Conservation (phyloP, 2,113 vertebrate species). For the Fulmarus glacialis region DNA sequence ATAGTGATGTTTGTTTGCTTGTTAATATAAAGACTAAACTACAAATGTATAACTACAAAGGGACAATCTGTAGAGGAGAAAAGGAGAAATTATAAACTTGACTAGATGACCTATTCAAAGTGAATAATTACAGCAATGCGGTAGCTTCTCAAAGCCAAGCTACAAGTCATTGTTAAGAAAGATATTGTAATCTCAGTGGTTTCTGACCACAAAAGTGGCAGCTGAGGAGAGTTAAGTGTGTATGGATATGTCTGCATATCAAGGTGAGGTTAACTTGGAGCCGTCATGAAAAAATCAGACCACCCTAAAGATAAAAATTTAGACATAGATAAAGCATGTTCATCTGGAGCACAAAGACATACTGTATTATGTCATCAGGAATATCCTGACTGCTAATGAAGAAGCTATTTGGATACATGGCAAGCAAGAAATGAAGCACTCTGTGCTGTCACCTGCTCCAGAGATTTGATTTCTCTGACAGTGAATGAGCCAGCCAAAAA, state of each 20-base stretch:
- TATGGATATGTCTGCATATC: no score
- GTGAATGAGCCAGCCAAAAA: neutral
- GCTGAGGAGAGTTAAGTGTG: neutral
- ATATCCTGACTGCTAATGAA: neutral
- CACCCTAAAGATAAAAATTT: neutral
- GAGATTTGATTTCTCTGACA: neutral
- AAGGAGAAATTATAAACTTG: neutral
- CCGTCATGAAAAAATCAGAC: neutral
- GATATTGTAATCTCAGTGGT: neutral
- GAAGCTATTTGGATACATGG: neutral
- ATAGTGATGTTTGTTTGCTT: neutral
- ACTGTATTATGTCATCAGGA: neutral
- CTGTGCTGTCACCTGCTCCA: neutral
- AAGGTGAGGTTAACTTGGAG: neutral
- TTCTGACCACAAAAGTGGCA: neutral
- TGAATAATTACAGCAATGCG: neutral
- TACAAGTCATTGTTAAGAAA: neutral
- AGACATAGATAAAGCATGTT: neutral
- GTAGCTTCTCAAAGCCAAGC: neutral
- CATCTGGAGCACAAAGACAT: neutral
- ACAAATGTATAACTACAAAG: neutral
- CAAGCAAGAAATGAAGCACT: neutral
- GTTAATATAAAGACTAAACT: neutral
- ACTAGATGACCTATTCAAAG: neutral
- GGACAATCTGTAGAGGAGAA: neutral